Base-by-base conservation (phyloP, 2,888 invertebrate species). In the Leptura quadrifasciata region DNA sequence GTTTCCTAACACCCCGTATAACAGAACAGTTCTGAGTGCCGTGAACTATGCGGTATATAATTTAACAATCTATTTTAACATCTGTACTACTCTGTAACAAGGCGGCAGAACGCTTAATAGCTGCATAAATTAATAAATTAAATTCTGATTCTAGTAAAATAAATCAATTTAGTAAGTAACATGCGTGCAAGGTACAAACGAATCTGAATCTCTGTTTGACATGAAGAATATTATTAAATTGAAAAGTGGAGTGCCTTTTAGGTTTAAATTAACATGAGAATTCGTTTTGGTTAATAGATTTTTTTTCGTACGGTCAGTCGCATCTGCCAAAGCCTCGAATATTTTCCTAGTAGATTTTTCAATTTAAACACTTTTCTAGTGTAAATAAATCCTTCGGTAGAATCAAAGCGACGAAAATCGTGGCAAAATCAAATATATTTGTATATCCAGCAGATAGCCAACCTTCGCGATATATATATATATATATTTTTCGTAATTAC, bases 161-260 rank as follows among this genome's bases (percentile, higher is more conserved):
- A 17, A 60, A 31, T 47, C 47, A 47, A n/a, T 47, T 47, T 6
- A n/a, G 6, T 5, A 47, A n/a, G n/a, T 47, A 5, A 47, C 17
- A 60, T 27, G 60, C 60, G 60, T 60, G 60, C n/a, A 27, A 31
- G 60, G 60, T 60, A 60, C 60, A 24, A 27, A n/a, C 2, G 31
- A 31, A 31, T 60, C 27, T 31, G 31, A 60, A 60, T 60, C 27
- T 31, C 60, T 58, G 21, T 21, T 58, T 60, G 60, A 24, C 60
- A 60, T 60, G 60, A 60, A 27, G 31, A 60, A 60, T 17, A 31
- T 31, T 8, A 17, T 31, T 60, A 60, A 17, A 27, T 17, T 60
- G 31, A 18, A 31, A 31, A 31, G 6, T 31, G 17, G 24, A n/a
- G 17, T n/a, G 27, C 60, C 1, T 31, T 60, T 17, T 31, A 31